Conservation (phyloP, 2,113 vertebrate genomes). For the Aspidoscelis tigris region DNA sequence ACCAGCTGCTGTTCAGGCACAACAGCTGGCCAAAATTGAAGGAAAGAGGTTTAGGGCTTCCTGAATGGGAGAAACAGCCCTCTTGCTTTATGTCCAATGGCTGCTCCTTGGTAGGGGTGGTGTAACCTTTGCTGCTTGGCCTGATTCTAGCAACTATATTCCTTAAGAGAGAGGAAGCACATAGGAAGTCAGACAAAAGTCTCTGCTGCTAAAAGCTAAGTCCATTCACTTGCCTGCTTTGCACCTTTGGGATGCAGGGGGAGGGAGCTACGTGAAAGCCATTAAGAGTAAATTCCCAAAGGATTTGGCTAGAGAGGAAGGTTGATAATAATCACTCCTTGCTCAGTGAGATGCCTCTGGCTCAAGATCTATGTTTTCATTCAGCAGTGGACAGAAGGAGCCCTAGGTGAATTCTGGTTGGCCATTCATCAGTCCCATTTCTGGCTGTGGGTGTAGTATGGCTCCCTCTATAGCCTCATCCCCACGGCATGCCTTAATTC, state of each 20-base stretch:
- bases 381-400: background rate
- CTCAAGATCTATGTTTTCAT: background rate
- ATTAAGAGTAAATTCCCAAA: no score
- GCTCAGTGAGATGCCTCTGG: background rate
- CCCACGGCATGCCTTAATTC: no score
- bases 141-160: background rate
- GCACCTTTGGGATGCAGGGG: background rate
- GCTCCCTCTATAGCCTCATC: background rate
- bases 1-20: background rate
- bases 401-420: background rate
- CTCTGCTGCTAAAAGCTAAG: background rate
- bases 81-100: no score
- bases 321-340: no score
- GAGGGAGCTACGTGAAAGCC: background rate
- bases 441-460: background rate
- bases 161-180: background rate
- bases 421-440: background rate
- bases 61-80: background rate
- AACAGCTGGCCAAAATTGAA: background rate
- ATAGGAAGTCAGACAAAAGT: background rate
- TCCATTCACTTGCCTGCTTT: background rate
- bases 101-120: background rate
- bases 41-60: background rate
- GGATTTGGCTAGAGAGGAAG: no score
- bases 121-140: background rate